Percentiles rank a stretch among this genome's conserved stretches.
Evolutionary conservation across 2,113 vertebrate genomes (phyloP).

Genomic region (Ophthalmolycus amberensis): DNA sequence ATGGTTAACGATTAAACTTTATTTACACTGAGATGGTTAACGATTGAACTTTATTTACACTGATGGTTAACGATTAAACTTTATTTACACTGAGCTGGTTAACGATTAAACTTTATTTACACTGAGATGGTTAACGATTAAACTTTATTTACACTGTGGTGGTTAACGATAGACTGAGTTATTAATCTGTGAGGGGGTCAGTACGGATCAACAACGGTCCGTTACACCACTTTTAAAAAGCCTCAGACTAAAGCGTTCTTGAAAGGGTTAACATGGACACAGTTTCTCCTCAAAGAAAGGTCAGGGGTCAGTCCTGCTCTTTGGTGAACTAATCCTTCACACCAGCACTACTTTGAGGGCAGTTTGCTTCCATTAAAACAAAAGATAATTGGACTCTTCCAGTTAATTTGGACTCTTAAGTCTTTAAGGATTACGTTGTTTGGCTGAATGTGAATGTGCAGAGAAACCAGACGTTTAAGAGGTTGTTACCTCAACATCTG

Average conservation of each 20-base stretch:
- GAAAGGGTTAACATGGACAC: not conserved
- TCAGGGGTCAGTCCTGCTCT: slow-evolving; percentile 2
- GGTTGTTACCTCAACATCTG: not conserved
- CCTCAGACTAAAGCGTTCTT: not conserved
- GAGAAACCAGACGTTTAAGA: not conserved
- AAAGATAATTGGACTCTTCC: not conserved
- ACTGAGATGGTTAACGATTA: too few species aligned
- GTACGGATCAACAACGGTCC: not conserved
- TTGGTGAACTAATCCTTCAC: not conserved
- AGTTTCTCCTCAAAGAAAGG: slow-evolving; percentile 2
- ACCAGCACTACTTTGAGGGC: not conserved
- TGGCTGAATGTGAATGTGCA: not conserved
- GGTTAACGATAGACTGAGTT: not conserved
- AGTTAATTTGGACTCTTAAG: not conserved
- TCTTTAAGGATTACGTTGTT: not conserved
- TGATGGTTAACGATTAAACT: too few species aligned
- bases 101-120: too few species aligned
- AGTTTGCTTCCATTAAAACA: not conserved
- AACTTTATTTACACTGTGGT: not conserved
- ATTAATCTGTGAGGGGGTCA: not conserved
- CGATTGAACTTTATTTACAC: too few species aligned
- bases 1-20: too few species aligned
- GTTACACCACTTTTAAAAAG: not conserved
- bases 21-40: too few species aligned
- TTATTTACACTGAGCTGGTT: too few species aligned